Base-by-base conservation (phyloP, 1,140 invertebrate species). In the Drosophila azteca region DNA sequence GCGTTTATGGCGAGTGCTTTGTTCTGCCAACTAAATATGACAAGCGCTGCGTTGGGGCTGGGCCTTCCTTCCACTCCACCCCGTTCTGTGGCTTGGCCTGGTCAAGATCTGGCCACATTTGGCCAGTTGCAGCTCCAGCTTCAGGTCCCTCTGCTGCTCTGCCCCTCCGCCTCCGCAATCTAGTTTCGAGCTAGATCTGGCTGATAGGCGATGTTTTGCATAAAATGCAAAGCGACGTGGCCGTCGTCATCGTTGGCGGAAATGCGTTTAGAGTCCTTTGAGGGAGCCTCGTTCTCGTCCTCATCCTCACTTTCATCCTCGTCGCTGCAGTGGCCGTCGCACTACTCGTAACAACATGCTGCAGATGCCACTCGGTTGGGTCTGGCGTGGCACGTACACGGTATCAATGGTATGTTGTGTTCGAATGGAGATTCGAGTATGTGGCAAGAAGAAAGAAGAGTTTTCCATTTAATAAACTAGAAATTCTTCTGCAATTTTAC, bases 21-120 rank as follows among this genome's bases (percentile, higher is more conserved):
- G 82, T 87, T 87, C 61, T 82, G 82, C 82, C 78, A 87, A 87
- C 78, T 82, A 75, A 85, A 85, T 85, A 85, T 87, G 81, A 85
- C 81, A 83, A 79, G 76, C 66, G 41, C n/a, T 62, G 59, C 20
- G 35, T 49, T 59, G 31, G 54, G 61, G 44, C 13, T 17, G 46
- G 24, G 46, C 43, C 31, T 11, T 13, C 43, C 31, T 11, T 13
- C 35, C 35, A 39, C 79, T 78, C 79, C 65, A 57, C 29, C 43
- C 4, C 35, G 11, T 11, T 13, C 3, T 39, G 11, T 39, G 35
- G 24, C 5, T 7, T 31, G 29, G 8, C 8, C 11, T 4, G 35
- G 41, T 31, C 26, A 24, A 46, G 51, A 51, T 49, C 26, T 29
- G 15, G 24, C 24, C 24, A 26, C 24, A 26, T 26, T 26, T 29